phyloP scores from a whole-genome alignment of 2,888 invertebrate genomes.

The Psylliodes chrysocephalus region DNA sequence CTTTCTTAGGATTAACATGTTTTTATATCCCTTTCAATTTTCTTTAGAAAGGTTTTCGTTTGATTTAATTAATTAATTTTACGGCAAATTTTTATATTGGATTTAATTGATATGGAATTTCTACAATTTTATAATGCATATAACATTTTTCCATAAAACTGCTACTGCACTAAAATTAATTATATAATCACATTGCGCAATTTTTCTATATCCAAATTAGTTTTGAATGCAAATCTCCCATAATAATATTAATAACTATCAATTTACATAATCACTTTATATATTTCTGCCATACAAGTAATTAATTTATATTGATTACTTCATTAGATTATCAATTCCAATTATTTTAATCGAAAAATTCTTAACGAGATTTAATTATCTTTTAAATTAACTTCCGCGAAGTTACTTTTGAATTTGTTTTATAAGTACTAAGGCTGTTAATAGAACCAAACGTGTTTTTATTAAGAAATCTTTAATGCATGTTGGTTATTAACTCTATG shows the following conservation, averaged over 20 bases:
- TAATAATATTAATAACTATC: not conserved
- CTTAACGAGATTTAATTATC: conserved; percentile 8
- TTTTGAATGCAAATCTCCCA: not conserved
- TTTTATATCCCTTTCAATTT: too few relatives aligned
- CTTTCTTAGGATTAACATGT: too few relatives aligned
- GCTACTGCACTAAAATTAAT: too few relatives aligned
- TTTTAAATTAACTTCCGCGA: conserved; percentile 13
- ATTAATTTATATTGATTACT: conserved; percentile 4
- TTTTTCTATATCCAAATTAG: not conserved
- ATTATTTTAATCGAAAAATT: not conserved
- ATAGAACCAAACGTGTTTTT: too few relatives aligned
- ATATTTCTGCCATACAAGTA: not conserved
- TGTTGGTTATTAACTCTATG: too few relatives aligned
- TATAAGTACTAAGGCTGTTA: not conserved
- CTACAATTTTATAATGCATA: too few relatives aligned
- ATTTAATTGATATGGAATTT: too few relatives aligned
- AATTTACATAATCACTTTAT: conserved; percentile 14
- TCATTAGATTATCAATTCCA: not conserved
- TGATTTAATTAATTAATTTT: too few relatives aligned
- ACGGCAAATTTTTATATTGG: too few relatives aligned
- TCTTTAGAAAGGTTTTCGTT: too few relatives aligned
- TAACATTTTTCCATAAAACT: not conserved
- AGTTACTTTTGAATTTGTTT: not conserved
- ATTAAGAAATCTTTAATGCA: too few relatives aligned
- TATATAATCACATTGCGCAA: too few relatives aligned